phyloP scores from a whole-genome alignment of 2,797 vertebrate species.

The Vireo griseus region DNA sequence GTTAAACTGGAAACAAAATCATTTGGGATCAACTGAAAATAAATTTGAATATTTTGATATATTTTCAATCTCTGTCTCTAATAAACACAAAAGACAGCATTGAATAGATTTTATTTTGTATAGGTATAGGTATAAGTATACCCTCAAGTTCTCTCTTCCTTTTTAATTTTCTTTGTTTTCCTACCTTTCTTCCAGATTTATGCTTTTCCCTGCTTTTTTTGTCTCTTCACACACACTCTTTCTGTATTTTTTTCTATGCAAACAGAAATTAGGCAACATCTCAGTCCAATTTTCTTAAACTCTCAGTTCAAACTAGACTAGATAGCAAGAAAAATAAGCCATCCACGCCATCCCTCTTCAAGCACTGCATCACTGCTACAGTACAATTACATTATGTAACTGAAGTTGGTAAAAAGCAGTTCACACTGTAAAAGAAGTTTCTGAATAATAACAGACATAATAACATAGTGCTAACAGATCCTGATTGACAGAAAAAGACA shows the following conservation, averaged over 20 bases:
- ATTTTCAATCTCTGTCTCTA: neutral
- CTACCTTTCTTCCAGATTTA: neutral
- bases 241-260: neutral
- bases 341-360: neutral
- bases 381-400: neutral
- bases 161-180: neutral
- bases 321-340: neutral
- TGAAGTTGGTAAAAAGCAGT: neutral
- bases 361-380: neutral
- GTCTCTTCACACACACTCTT: neutral
- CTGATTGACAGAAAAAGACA: constrained; percentile 42
- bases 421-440: constrained; percentile 25
- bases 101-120: neutral
- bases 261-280: neutral
- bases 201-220: neutral
- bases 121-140: too few relatives aligned
- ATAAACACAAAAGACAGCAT: neutral
- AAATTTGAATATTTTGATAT: neutral
- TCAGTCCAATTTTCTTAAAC: neutral
- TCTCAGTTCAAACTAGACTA: neutral
- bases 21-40: neutral
- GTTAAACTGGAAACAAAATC: neutral
- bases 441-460: constrained; percentile 14
- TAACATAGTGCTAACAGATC: neutral
- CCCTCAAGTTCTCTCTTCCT: neutral